Base-by-base conservation (phyloP, 23 tunicate species). In the Ascidia mentula region DNA sequence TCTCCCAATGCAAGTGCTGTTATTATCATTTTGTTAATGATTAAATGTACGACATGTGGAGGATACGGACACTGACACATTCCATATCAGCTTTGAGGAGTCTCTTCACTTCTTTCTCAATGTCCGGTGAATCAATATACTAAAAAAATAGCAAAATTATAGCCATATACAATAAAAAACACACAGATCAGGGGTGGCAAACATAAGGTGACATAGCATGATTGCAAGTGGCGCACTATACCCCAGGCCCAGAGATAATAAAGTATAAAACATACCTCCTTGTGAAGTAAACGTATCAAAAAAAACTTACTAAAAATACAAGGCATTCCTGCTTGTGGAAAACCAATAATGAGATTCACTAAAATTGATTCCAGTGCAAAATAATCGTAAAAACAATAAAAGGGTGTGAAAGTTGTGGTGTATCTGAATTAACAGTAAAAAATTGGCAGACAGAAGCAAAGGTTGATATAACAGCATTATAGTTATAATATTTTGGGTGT, bases 91-190 rank as follows among this genome's bases (percentile, higher is more conserved):
- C 88, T 76, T 93, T 93, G 39, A 93, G 77, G 24, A 93, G 59
- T 46, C 98, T 61, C 74, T 85, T 93, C 22, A 93, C 98, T 88
- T 93, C 98, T 93, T 93, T 93, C 46, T 93, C 90, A 33, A 93
- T 85, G 73, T 93, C 98, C 7, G 98, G 98, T 6, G 98, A 93
- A 38, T 93, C 98, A 36, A 85, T 85, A 69, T 93, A 93, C 82
- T 87, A 37, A 38, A 34, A 72, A 6, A 72, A 72, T 46, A 46
- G 20, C 18, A 17, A 46, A 46, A 18, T 46, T 17, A 46, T 46
- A 17, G 60, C 18, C 18, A 46, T 17, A 18, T 20, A 46, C 18
- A 18, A 4, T 36, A 72, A 72, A 31, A 30, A 12, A 28, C 32
- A 28, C 34, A 4, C 20, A n/a, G n/a, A n/a, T 46, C 20, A 69